Conservation (phyloP, 1,140 invertebrate species). For the Cydia fagiglandana region DNA sequence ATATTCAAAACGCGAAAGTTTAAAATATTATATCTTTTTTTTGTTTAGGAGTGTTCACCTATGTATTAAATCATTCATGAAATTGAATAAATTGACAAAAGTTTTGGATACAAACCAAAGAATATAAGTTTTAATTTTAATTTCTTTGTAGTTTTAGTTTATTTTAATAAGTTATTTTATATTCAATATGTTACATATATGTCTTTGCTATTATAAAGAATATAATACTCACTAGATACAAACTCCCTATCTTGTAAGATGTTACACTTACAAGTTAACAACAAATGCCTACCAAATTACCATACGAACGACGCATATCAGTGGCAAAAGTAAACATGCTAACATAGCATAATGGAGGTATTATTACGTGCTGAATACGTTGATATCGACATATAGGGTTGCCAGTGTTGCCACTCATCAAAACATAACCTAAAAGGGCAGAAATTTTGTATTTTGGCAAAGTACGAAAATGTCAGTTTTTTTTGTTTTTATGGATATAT, state of each 20-base stretch:
- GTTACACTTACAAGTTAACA: neutral
- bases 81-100: neutral
- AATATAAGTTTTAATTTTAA: too few species aligned
- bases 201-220: too few species aligned
- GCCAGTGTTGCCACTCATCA: neutral
- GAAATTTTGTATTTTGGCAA: neutral
- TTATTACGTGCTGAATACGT: slow-evolving; percentile 27
- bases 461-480: too few species aligned
- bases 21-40: too few species aligned
- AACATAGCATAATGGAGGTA: slow-evolving; percentile 23
- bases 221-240: too few species aligned
- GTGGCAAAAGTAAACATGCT: slow-evolving; percentile 27
- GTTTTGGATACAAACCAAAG: slow-evolving; percentile 2
- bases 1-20: too few species aligned
- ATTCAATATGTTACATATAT: too few species aligned
- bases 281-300: neutral
- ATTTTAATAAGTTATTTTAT: too few species aligned
- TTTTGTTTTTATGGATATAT: too few species aligned
- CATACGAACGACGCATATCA: slow-evolving; percentile 10
- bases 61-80: neutral
- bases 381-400: slow-evolving; percentile 14
- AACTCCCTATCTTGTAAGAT: neutral
- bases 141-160: too few species aligned
- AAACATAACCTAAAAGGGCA: neutral
- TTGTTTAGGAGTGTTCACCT: too few species aligned